phyloP scores from a whole-genome alignment of 2,113 vertebrate genomes.

The Apaloderma vittatum region DNA sequence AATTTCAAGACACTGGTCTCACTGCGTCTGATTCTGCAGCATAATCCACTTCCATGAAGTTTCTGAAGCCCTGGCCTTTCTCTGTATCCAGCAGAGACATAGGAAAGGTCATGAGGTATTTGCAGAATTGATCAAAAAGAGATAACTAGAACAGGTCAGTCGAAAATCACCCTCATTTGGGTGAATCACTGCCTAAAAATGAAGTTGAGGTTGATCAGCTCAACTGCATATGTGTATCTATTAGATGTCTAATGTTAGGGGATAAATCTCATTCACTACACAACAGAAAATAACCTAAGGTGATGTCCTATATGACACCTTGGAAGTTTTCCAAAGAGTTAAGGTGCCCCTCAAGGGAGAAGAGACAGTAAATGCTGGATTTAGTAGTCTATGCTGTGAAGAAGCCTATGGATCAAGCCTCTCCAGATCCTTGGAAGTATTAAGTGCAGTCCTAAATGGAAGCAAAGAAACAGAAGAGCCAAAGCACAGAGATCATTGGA shows the following conservation, averaged over 20 bases:
- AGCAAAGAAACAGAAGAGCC: not conserved
- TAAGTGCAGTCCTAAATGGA: not conserved
- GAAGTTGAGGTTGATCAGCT: not conserved
- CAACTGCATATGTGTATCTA: not conserved
- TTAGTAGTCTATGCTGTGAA: not conserved
- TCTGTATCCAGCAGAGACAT: not conserved
- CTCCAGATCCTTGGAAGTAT: not conserved
- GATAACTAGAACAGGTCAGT: not conserved
- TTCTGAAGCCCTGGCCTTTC: not conserved
- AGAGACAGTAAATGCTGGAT: not conserved
- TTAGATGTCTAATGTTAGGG: not conserved
- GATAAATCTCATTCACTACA: not conserved
- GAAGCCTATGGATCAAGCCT: not conserved
- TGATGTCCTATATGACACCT: not conserved
- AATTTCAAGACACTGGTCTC: not conserved
- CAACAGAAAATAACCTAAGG: not conserved
- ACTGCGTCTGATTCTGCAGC: not conserved
- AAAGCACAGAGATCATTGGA: not conserved
- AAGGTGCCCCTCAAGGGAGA: not conserved
- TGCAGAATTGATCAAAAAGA: not conserved
- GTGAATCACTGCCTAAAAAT: not conserved
- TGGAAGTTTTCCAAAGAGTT: not conserved
- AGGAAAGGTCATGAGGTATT: not conserved
- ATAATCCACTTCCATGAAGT: not conserved
- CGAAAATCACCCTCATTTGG: not conserved